Base-by-base conservation (phyloP, 2,113 vertebrate genomes). In the Proteles cristata region DNA sequence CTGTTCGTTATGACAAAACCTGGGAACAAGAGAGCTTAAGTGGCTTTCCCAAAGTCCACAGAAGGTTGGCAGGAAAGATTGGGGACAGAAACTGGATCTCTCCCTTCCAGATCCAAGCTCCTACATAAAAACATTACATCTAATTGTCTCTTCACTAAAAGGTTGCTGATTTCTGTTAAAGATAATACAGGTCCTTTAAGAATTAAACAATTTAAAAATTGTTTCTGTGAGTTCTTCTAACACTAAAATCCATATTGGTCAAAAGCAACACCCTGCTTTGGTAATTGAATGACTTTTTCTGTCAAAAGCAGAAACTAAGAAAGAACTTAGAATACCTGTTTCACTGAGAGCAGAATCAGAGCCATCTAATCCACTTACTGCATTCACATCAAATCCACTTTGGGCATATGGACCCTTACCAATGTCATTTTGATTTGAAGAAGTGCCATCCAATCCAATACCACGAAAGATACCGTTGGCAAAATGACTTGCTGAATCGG, bases 221-320 rank as follows among this genome's bases (percentile, higher is more conserved):
- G 61, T 88, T 43, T 19, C 53, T 26, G 35, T 55, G 26, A 83
- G 55, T 87, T n/a, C 23, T 35, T 81, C 43, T 71, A 77, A 95
- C 10, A 73, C 35, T n/a, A 90, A 93, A 90, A 90, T 73, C 28
- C 84, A 8, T 26, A 8, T 26, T 65, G 6, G 21, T 77, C 31
- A 76, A 82, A 93, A 88, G 88, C 1, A 61, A 45, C 7, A 92
- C 1, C 31, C 21, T 73, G 31, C 15, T 93, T 93, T 83, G 31
- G 26, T 92, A 77, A 85, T 26, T 88, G 53, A 58, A 58, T 35
- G 4, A 14, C 80, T 92, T 76, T 94, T 95, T 82, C 39, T 93
- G 26, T 35, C 65, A 68, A 66, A 87, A 86, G 19, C 43, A 80
- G 25, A 95, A 88, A 89, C 25, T 69, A 88, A 80, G 45, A 55